Evolutionary conservation across 2,797 vertebrate genomes (phyloP).

Genomic region (Silurus lanzhouensis): DNA sequence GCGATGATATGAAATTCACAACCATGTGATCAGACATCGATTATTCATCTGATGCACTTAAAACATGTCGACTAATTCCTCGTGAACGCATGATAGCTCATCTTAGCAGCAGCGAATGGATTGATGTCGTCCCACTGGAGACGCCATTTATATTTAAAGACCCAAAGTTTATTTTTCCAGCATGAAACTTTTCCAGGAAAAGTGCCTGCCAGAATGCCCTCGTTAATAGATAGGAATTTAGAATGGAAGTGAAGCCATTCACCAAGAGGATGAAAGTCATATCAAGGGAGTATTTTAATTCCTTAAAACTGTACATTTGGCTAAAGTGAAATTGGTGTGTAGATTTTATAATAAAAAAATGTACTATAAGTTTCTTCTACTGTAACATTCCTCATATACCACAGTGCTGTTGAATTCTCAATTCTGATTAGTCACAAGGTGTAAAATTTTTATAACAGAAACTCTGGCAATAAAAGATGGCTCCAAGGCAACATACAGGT

Average conservation of each 20-base stretch:
- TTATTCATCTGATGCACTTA: constrained; percentile 26
- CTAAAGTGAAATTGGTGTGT: not conserved
- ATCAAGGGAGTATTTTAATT: constrained; percentile 15
- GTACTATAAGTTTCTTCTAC: not conserved
- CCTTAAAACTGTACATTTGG: not conserved
- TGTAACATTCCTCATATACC: not conserved
- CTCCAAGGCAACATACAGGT: not conserved
- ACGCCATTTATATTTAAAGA: constrained; percentile 52
- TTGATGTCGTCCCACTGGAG: constrained; percentile 35
- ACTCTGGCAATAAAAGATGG: not conserved
- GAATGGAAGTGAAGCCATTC: constrained; percentile 26
- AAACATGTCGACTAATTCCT: constrained; percentile 30
- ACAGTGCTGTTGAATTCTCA: not conserved
- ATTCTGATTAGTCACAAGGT: not conserved
- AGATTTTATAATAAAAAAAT: not conserved
- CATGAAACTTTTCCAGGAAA: constrained; percentile 24
- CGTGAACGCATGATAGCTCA: constrained; percentile 30
- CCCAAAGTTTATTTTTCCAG: constrained; percentile 38
- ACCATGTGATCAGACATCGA: constrained; percentile 9
- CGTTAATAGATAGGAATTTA: not conserved
- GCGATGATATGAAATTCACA: constrained; percentile 24
- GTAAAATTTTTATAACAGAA: not conserved
- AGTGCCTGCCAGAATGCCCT: constrained; percentile 24
- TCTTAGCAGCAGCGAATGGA: constrained; percentile 17
- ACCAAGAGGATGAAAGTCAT: constrained; percentile 13